Percentiles rank a stretch among this genome's conserved stretches.
These are phyloP conservation scores for Morinoia aosen DNA, from an alignment of 2,888 invertebrate species.

Conservation along the genomic window DNA sequence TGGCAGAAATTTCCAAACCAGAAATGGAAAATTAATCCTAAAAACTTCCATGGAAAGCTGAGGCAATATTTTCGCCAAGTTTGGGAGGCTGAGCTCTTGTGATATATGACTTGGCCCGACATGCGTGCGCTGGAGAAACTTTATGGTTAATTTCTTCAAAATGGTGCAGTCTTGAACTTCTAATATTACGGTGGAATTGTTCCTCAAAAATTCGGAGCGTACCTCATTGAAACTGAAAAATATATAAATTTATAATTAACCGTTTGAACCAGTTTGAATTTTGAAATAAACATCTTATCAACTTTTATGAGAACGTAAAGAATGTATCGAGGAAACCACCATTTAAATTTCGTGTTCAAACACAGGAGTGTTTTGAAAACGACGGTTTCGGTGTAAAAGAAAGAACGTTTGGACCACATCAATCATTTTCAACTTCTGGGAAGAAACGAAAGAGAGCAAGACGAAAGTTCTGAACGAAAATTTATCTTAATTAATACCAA, in stretches of 20 bases:
- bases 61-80: background rate
- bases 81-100: background rate
- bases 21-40: conserved; percentile 33
- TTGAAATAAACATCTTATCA: too few species aligned
- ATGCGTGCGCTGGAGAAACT: background rate
- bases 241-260: background rate
- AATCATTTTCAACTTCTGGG: too few species aligned
- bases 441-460: too few species aligned
- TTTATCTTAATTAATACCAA: too few species aligned
- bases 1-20: conserved; percentile 35
- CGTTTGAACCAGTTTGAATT: background rate
- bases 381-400: background rate
- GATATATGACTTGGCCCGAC: background rate
- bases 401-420: too few species aligned
- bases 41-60: background rate
- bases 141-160: background rate
- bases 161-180: background rate
- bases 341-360: background rate
- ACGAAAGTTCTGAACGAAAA: too few species aligned
- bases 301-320: too few species aligned
- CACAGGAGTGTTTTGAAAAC: background rate
- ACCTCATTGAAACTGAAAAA: background rate
- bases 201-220: background rate
- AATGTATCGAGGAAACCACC: too few species aligned
- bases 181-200: background rate